These are phyloP conservation scores for Brachyptera putata DNA, from an alignment of 2,888 invertebrate genomes.

Conservation along the genomic window DNA sequence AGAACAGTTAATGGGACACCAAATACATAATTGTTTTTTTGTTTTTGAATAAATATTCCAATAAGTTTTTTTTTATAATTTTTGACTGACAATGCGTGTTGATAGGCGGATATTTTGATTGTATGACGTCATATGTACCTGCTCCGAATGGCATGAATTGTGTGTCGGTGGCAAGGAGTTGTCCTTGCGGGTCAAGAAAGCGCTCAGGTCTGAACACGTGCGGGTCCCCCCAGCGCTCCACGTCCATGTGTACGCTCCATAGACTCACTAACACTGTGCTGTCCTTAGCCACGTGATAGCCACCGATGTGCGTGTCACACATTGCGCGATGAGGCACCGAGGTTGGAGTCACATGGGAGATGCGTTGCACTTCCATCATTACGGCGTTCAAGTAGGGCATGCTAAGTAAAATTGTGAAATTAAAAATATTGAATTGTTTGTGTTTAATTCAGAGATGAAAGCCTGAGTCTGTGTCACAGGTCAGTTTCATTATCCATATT, in stretches of 20 bases:
- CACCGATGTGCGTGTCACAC: conserved; percentile 33
- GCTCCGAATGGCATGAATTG: conserved; percentile 4
- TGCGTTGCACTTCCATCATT: conserved; percentile 38
- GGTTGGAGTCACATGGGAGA: conserved; percentile 35
- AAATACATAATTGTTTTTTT: too few species aligned
- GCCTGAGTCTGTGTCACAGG: too few species aligned
- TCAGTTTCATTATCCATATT: too few species aligned
- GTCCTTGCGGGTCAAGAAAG: not conserved
- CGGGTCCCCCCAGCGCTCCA: conserved; percentile 37
- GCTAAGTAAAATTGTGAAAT: conserved; percentile 26
- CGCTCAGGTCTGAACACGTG: conserved; percentile 35
- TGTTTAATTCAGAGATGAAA: too few species aligned
- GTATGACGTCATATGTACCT: not conserved
- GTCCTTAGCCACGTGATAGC: conserved; percentile 30
- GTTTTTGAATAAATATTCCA: too few species aligned
- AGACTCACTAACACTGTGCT: conserved; percentile 34
- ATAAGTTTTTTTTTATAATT: too few species aligned
- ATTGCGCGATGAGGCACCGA: conserved; percentile 35
- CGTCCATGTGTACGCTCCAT: conserved; percentile 36
- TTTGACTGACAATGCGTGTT: too few species aligned
- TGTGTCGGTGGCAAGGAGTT: not conserved
- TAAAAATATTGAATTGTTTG: too few species aligned
- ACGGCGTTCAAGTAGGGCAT: conserved; percentile 38
- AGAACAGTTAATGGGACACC: too few species aligned
- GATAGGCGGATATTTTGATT: too few species aligned